phyloP scores from a whole-genome alignment of 2,888 invertebrate species.

The Branchellion lobata region DNA sequence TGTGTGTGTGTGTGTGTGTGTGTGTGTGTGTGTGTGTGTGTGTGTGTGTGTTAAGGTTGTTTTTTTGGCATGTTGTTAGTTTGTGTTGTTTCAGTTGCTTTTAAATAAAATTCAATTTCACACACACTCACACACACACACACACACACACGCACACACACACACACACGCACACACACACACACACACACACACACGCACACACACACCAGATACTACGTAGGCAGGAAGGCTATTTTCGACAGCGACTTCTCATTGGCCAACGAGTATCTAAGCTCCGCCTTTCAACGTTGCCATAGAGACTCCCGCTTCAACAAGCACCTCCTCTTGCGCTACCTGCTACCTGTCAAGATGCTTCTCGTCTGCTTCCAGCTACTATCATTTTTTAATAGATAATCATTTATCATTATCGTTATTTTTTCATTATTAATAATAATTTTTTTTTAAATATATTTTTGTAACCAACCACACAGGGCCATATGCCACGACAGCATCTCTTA shows the following conservation, averaged over 20 bases:
- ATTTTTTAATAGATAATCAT: too few species aligned
- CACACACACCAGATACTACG: conserved; percentile 72
- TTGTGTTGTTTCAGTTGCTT: too few species aligned
- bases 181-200: conserved; percentile 33
- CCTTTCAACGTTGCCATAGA: conserved; percentile 85
- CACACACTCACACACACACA: conserved; percentile 34
- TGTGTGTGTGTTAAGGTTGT: background rate
- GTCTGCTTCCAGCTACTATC: conserved; percentile 56
- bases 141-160: conserved; percentile 34
- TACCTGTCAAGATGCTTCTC: conserved; percentile 93
- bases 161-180: conserved; percentile 30
- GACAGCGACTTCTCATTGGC: conserved; percentile 86
- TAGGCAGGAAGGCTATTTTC: conserved; percentile 96
- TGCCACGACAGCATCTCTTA: conserved; percentile 80
- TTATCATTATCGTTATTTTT: conserved; percentile 7
- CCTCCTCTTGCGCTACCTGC: conserved; percentile 87
- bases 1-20: too few species aligned
- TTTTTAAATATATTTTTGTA: background rate
- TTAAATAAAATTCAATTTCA: too few species aligned
- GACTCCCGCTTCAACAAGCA: conserved; percentile 79
- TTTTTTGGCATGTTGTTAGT: background rate
- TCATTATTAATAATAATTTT: background rate
- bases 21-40: background rate
- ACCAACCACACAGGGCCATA: conserved; percentile 71
- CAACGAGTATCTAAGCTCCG: conserved; percentile 86